Evolutionary conservation across 1,140 invertebrate species (phyloP).

Genomic region (Rhizoglyphus robini): DNA sequence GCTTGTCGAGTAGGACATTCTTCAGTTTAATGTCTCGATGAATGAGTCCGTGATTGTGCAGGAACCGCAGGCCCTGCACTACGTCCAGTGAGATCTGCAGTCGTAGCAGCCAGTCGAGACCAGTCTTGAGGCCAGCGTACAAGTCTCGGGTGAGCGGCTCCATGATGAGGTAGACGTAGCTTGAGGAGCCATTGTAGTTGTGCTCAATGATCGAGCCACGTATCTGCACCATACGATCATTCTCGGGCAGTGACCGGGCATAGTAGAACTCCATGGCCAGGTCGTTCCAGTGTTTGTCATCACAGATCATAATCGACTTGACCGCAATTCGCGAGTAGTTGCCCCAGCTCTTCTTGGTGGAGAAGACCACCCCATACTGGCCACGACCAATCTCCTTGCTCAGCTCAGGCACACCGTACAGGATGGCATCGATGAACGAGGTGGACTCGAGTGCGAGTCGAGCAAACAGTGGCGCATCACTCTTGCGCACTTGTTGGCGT

Average conservation of each 20-base stretch:
- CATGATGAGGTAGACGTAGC: conserved; percentile 65
- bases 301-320: conserved; percentile 79
- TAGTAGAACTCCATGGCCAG: conserved; percentile 82
- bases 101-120: conserved; percentile 50
- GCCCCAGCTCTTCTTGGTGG: conserved; percentile 60
- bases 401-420: conserved; percentile 58
- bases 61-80: conserved; percentile 65
- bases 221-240: conserved; percentile 64
- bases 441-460: conserved; percentile 69
- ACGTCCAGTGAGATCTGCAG: conserved; percentile 66
- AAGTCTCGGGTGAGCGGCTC: conserved; percentile 55
- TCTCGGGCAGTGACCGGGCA: conserved; percentile 63
- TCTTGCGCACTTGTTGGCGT: conserved; percentile 52
- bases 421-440: conserved; percentile 60
- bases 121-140: conserved; percentile 58
- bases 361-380: conserved; percentile 82
- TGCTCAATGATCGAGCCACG: conserved; percentile 70
- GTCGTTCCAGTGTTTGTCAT: conserved; percentile 82
- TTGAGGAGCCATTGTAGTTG: conserved; percentile 47
- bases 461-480: conserved; percentile 62
- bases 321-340: conserved; percentile 56
- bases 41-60: conserved; percentile 67
- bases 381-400: conserved; percentile 71
- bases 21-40: conserved; percentile 67
- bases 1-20: conserved; percentile 46